These are phyloP conservation scores for Salmo trutta DNA, from an alignment of 2,797 vertebrate species.

Conservation along the genomic window DNA sequence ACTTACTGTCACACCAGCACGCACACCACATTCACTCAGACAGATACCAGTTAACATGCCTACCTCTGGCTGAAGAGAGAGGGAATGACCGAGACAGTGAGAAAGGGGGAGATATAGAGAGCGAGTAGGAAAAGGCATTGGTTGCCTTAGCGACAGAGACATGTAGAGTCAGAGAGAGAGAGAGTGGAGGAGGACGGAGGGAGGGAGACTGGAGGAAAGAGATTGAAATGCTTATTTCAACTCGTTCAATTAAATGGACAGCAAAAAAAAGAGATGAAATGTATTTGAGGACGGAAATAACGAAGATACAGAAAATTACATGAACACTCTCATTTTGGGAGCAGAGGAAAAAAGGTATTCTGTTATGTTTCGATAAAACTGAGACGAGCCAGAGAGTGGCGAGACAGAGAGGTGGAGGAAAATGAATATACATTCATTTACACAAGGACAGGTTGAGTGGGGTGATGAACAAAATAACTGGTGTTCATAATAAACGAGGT, in stretches of 20 bases:
- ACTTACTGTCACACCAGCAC: constrained; percentile 46
- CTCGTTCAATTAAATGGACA: constrained; percentile 73
- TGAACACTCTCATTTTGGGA: constrained; percentile 61
- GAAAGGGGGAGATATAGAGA: constrained; percentile 68
- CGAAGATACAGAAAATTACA: constrained; percentile 55
- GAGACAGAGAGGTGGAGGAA: constrained; percentile 24
- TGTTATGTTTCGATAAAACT: constrained; percentile 63
- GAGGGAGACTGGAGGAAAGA: constrained; percentile 66
- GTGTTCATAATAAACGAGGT: constrained; percentile 40
- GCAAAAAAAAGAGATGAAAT: constrained; percentile 58
- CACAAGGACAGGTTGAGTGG: constrained; percentile 41
- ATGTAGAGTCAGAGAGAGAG: constrained; percentile 49
- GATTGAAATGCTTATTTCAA: constrained; percentile 82
- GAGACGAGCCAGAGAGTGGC: constrained; percentile 44
- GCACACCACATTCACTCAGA: constrained; percentile 40
- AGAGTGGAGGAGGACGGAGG: constrained; percentile 30
- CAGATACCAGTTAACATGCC: constrained; percentile 76
- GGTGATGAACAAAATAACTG: constrained; percentile 37
- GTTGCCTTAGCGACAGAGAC: constrained; percentile 85
- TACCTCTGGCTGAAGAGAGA: constrained; percentile 81
- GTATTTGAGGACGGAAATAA: constrained; percentile 69
- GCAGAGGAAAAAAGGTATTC: constrained; percentile 46
- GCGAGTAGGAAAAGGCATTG: constrained; percentile 76
- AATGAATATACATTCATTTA: constrained; percentile 73
- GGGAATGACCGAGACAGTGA: constrained; percentile 75